These are phyloP conservation scores for Scomber colias DNA, from an alignment of 2,113 vertebrate species.

Conservation along the genomic window DNA sequence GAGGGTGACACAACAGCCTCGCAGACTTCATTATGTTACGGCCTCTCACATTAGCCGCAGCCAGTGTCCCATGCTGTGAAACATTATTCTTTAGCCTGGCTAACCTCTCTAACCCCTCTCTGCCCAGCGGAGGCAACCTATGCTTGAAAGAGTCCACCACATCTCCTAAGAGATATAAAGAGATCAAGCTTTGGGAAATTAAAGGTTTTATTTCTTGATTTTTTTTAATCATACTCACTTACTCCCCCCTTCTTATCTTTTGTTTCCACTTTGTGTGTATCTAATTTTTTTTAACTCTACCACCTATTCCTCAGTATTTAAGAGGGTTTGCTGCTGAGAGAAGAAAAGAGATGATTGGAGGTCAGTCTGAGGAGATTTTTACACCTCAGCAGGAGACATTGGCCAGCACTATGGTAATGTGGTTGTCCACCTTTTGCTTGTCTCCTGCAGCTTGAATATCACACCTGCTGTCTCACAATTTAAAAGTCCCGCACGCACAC, in stretches of 20 bases:
- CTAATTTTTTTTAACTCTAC: not conserved
- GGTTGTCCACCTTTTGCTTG: conserved; percentile 73
- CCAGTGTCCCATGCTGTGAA: conserved; percentile 51
- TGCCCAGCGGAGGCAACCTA: not conserved
- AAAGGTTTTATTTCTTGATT: not conserved
- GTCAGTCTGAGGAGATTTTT: conserved; percentile 86
- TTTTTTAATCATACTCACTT: too few relatives aligned
- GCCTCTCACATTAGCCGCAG: conserved; percentile 55
- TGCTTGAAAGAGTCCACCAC: not conserved
- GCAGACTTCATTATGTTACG: conserved; percentile 64
- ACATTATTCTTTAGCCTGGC: conserved; percentile 45
- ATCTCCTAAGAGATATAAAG: conserved; percentile 51
- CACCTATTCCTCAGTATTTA: conserved; percentile 28
- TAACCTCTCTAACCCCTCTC: conserved; percentile 27
- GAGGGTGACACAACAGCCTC: conserved; percentile 46
- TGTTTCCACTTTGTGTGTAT: conserved; percentile 21
- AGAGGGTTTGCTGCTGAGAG: conserved; percentile 86
- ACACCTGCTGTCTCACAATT: conserved; percentile 88
- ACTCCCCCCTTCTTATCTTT: too few relatives aligned
- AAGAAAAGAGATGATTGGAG: conserved; percentile 88
- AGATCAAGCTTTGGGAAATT: too few relatives aligned
- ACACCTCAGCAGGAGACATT: conserved; percentile 86
- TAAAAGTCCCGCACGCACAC: conserved; percentile 81
- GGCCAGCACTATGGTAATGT: conserved; percentile 89
- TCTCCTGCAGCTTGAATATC: conserved; percentile 88